Evolutionary conservation across 2,888 invertebrate species (phyloP).

Genomic region (Nasonovia ribisnigri): DNA sequence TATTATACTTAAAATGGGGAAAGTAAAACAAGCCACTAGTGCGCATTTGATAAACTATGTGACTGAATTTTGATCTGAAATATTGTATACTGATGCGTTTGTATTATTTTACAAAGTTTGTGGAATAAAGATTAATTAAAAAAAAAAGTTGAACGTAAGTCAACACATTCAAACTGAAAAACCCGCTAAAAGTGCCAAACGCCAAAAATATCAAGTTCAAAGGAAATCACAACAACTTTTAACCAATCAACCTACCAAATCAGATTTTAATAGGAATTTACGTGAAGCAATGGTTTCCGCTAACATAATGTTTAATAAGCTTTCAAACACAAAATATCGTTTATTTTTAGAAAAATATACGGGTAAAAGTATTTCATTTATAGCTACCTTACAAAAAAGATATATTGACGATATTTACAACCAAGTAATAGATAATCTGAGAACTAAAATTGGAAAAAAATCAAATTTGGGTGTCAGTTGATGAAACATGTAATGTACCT

Average conservation of each 20-base stretch:
- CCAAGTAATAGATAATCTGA: conserved; percentile 17
- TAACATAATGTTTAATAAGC: conserved; percentile 24
- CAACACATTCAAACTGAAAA: conserved; percentile 39
- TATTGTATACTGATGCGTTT: conserved; percentile 35
- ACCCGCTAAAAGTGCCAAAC: conserved; percentile 16
- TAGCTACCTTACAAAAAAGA: conserved; percentile 17
- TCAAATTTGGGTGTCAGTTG: conserved; percentile 11
- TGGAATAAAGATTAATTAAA: conserved; percentile 30
- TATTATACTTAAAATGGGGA: conserved; percentile 16
- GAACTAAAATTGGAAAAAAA: background rate
- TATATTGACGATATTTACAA: conserved; percentile 46
- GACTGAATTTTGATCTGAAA: conserved; percentile 26
- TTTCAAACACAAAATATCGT: conserved; percentile 2
- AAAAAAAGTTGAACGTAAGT: conserved; percentile 14
- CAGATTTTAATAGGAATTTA: conserved; percentile 3
- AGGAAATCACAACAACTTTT: background rate
- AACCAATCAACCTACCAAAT: conserved; percentile 35
- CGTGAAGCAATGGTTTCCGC: background rate
- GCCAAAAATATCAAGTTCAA: background rate
- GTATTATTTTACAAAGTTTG: conserved; percentile 43
- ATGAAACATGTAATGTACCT: conserved; percentile 7
- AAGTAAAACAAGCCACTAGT: conserved; percentile 18
- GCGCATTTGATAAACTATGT: conserved; percentile 27
- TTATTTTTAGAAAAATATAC: conserved; percentile 39
- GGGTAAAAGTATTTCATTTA: conserved; percentile 19